Base-by-base conservation (phyloP, 1,140 invertebrate species). In the Ectropis grisescens region DNA sequence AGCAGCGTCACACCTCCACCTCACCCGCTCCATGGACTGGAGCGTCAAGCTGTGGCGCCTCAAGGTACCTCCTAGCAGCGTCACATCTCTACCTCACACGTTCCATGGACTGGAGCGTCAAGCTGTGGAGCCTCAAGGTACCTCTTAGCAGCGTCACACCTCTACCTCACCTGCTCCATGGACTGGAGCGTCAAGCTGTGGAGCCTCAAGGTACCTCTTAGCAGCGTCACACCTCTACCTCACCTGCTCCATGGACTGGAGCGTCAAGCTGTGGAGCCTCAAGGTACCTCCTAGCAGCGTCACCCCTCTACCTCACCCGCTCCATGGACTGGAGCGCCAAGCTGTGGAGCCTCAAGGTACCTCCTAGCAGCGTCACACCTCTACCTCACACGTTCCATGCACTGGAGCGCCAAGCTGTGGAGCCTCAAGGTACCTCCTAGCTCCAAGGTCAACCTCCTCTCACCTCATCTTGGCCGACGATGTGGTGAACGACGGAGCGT, bases 261-360 rank as follows among this genome's bases (percentile, higher is more conserved):
- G 96, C 25, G 92, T 99, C 24, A 98, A 99, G 75, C 84, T 99
- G 3, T 99, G 98, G 97, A 98, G 93, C 66, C 85, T 94, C 5
- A 98, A 98, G 85, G 93, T 93, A 71, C 25, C 33, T 42, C 11
- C 26, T 13, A n/a, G 19, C 24, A 25, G n/a, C 9, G 23, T 9
- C 10, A 10, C 11, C n/a, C 2, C 87, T 98, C 29, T 99, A 98
- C 84, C 86, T 99, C 7, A 98, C 96, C 8, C 95, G 96, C 3
- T 98, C 96, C 12, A 93, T 98, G 62, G 98, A 99, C 82, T 99
- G 97, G 97, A 98, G 96, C 25, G 92, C 99, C 24, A 98, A 99
- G 75, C 84, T 99, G 3, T 99, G 98, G 97, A 98, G 93, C 66
- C 85, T 94, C 5, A 98, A 98, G 85, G 93, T 93, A 71, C 25